These are phyloP conservation scores for Tinamus major DNA, from an alignment of 2,797 vertebrate species.

Conservation along the genomic window DNA sequence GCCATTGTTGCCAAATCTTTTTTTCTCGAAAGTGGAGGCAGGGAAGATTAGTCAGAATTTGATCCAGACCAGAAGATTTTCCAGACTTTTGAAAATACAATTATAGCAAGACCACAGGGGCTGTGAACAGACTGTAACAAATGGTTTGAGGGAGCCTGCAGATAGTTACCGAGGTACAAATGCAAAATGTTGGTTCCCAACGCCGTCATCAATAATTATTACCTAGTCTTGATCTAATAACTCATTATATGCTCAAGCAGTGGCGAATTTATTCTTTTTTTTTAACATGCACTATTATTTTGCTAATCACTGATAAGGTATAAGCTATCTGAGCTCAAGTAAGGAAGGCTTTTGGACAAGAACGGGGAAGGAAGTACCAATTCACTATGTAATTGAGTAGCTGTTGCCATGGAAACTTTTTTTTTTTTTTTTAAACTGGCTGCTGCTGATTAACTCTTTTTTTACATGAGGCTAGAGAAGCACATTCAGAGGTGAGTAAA, in stretches of 20 bases:
- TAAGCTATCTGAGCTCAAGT: background rate
- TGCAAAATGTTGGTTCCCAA: background rate
- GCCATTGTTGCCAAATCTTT: background rate
- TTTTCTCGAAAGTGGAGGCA: background rate
- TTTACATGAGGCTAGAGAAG: background rate
- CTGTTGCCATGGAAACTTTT: slow-evolving; percentile 52
- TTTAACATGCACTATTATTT: background rate
- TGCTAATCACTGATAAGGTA: background rate
- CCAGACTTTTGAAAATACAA: background rate
- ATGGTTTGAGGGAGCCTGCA: too few relatives aligned
- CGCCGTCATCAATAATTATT: background rate
- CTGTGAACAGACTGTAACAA: background rate
- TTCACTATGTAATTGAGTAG: slow-evolving; percentile 37
- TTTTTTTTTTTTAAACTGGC: slow-evolving; percentile 5
- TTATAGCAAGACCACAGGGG: background rate
- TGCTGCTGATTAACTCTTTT: slow-evolving; percentile 21
- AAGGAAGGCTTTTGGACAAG: background rate
- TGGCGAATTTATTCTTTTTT: background rate
- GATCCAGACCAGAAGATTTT: background rate
- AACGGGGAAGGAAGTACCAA: background rate
- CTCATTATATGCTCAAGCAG: background rate
- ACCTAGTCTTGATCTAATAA: background rate
- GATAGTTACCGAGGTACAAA: background rate
- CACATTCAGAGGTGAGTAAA: slow-evolving; percentile 6
- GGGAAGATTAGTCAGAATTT: background rate